These are phyloP conservation scores for Agrotis ipsilon DNA, from an alignment of 2,888 invertebrate species.

Conservation along the genomic window DNA sequence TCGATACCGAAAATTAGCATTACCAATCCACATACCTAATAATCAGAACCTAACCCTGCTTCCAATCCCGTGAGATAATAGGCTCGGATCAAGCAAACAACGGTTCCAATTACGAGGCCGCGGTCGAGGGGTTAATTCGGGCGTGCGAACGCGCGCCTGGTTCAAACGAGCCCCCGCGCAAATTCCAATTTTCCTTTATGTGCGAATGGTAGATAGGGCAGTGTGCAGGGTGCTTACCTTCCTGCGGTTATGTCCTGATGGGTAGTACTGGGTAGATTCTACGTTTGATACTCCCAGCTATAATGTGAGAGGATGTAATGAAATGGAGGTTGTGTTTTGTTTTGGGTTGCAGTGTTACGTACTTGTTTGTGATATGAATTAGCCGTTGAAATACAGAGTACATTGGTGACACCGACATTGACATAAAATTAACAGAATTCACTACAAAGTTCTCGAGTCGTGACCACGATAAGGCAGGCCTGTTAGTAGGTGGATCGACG, in stretches of 20 bases:
- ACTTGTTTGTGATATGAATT: not conserved
- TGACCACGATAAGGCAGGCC: no score
- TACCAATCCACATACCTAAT: constrained; percentile 47
- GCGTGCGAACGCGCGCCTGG: constrained; percentile 77
- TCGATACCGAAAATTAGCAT: constrained; percentile 52
- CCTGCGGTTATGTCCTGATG: constrained; percentile 47
- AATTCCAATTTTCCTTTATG: constrained; percentile 85
- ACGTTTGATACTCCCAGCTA: constrained; percentile 28
- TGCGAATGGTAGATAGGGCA: constrained; percentile 60
- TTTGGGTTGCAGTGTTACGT: constrained; percentile 3
- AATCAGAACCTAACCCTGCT: constrained; percentile 43
- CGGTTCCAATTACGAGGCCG: constrained; percentile 81
- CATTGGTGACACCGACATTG: not conserved
- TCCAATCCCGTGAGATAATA: constrained; percentile 62
- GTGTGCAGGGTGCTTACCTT: constrained; percentile 59
- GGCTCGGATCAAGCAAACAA: constrained; percentile 71
- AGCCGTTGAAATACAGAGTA: not conserved
- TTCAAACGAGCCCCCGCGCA: constrained; percentile 45
- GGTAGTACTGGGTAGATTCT: constrained; percentile 41
- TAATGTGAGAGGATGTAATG: constrained; percentile 30
- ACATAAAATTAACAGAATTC: no score
- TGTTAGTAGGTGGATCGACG: no score
- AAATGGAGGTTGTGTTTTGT: constrained; percentile 25
- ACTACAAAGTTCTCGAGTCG: no score
- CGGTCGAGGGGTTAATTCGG: constrained; percentile 73